A percentile compares a stretch with the other conserved stretches of the same genome.
Conservation (phyloP, 1,140 invertebrate species). For the Trichonephila clavipes region DNA sequence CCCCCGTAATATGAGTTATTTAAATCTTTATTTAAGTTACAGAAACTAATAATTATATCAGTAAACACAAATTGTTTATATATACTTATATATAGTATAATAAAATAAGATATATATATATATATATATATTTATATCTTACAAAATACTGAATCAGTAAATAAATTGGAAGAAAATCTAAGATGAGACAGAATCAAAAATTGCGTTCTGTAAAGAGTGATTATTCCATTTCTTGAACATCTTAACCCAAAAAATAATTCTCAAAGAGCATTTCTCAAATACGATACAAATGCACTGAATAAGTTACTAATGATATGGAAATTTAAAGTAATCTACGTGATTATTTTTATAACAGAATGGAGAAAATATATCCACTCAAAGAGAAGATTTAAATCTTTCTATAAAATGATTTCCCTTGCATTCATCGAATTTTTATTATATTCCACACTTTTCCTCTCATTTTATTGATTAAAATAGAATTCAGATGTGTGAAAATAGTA, state of each 20-base stretch:
- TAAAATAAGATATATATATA: too few relatives aligned
- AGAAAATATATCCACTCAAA: too few relatives aligned
- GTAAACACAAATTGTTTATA: too few relatives aligned
- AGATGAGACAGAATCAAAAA: background rate
- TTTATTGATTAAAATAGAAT: background rate
- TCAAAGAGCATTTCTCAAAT: background rate
- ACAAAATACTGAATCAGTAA: background rate
- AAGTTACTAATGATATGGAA: background rate
- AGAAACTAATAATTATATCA: too few relatives aligned
- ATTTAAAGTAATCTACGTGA: background rate
- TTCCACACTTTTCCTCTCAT: background rate
- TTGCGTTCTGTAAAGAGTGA: background rate
- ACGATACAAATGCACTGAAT: background rate
- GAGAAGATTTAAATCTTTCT: background rate
- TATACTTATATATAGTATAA: too few relatives aligned
- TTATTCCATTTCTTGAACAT: background rate
- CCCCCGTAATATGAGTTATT: too few relatives aligned
- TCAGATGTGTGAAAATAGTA: background rate
- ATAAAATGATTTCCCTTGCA: background rate
- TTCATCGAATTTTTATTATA: background rate
- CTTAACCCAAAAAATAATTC: background rate
- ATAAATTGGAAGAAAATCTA: background rate
- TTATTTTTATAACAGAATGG: background rate
- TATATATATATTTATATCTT: too few relatives aligned
- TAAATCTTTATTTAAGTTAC: too few relatives aligned